Evolutionary conservation across 1,140 invertebrate species (phyloP).

Genomic region (Plodia interpunctella): DNA sequence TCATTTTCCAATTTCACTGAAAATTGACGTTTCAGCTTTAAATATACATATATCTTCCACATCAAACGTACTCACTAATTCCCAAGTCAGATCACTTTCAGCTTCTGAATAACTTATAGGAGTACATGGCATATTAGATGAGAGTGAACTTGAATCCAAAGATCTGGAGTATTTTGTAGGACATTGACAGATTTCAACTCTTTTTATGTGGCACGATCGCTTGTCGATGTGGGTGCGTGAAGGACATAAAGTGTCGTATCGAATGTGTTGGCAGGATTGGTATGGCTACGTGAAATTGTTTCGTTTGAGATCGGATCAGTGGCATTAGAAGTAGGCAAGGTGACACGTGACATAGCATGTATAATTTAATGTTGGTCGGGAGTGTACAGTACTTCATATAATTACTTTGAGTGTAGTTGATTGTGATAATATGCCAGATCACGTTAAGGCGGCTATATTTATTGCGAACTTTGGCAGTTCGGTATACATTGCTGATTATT

Average conservation of each 20-base stretch:
- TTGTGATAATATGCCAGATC: too few species aligned
- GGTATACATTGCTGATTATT: too few species aligned
- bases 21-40: neutral
- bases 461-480: too few species aligned
- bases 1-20: too few species aligned
- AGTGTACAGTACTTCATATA: too few species aligned
- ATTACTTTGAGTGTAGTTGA: too few species aligned
- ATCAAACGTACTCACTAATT: neutral
- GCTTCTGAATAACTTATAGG: neutral
- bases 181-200: slow-evolving; percentile 11
- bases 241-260: neutral
- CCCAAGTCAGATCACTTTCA: slow-evolving; percentile 6
- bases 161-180: neutral
- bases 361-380: too few species aligned
- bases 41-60: neutral
- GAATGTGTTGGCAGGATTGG: slow-evolving; percentile 12
- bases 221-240: slow-evolving; percentile 4
- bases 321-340: too few species aligned
- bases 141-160: neutral
- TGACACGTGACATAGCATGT: too few species aligned
- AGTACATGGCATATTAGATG: slow-evolving; percentile 8
- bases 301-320: neutral
- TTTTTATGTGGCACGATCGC: slow-evolving; percentile 8
- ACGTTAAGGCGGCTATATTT: too few species aligned
- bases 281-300: slow-evolving; percentile 12